Conservation (phyloP, 2,113 vertebrate genomes). For the Progne subis region DNA sequence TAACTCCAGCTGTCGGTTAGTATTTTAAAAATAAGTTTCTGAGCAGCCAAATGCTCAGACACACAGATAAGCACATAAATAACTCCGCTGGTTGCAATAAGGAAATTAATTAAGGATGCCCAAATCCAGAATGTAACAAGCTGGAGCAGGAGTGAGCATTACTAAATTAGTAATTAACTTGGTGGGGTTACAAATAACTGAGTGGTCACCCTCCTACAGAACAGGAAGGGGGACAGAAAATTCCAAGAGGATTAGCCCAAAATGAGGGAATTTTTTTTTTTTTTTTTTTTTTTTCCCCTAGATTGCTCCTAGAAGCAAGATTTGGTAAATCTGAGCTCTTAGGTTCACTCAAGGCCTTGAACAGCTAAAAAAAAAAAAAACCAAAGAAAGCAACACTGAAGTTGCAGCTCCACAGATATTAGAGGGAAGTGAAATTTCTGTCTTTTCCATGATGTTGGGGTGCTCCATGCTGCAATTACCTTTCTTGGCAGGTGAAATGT, state of each 20-base stretch:
- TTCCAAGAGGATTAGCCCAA: background rate
- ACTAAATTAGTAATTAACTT: background rate
- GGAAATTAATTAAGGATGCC: background rate
- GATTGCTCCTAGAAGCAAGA: background rate
- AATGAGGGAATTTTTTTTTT: background rate
- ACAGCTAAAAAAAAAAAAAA: background rate
- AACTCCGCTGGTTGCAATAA: background rate
- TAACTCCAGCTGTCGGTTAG: background rate
- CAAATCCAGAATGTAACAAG: background rate
- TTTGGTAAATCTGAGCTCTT: background rate
- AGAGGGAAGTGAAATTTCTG: background rate
- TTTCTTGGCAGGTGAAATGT: background rate
- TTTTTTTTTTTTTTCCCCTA: background rate
- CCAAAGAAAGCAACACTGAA: background rate
- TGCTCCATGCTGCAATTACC: background rate
- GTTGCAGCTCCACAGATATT: background rate
- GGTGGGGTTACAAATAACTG: background rate
- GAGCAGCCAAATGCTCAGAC: background rate
- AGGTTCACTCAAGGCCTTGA: background rate
- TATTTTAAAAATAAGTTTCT: background rate
- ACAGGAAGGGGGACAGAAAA: background rate
- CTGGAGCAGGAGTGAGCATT: background rate
- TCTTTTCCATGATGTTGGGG: accelerated
- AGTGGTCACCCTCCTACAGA: background rate
- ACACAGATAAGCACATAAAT: background rate